Evolutionary conservation across 2,797 vertebrate species (phyloP).

Genomic region (Chiroxiphia lanceolata): DNA sequence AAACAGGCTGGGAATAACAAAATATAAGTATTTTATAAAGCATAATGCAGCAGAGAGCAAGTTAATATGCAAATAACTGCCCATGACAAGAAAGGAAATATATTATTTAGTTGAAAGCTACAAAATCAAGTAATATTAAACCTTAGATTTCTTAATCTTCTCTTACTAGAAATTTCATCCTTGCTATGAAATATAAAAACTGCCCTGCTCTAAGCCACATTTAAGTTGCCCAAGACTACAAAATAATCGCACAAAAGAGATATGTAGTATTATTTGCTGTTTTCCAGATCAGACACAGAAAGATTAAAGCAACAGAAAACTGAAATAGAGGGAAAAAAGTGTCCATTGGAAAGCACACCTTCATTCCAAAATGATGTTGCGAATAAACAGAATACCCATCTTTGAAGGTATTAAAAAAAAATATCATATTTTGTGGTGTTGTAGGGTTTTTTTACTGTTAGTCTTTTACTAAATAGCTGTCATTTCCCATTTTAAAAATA

Average conservation of each 20-base stretch:
- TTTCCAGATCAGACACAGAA: background rate
- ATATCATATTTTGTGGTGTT: background rate
- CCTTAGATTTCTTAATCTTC: background rate
- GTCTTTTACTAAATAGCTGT: background rate
- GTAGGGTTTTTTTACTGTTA: background rate
- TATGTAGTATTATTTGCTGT: background rate
- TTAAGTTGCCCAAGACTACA: background rate
- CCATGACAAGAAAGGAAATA: background rate
- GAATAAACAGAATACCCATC: background rate
- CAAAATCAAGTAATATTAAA: background rate
- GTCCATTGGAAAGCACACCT: background rate
- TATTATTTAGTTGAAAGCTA: background rate
- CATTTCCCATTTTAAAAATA: background rate
- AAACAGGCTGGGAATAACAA: background rate
- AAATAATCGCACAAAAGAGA: background rate
- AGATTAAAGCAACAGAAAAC: background rate
- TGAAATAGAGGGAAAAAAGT: background rate
- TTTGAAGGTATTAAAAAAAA: background rate
- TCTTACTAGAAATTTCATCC: background rate
- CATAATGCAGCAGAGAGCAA: background rate
- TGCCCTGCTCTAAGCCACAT: background rate
- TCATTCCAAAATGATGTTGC: background rate
- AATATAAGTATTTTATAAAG: background rate
- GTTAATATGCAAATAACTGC: background rate
- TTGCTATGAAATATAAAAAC: background rate